These are phyloP conservation scores for Pecten maximus DNA, from an alignment of 2,888 invertebrate genomes.

Conservation along the genomic window DNA sequence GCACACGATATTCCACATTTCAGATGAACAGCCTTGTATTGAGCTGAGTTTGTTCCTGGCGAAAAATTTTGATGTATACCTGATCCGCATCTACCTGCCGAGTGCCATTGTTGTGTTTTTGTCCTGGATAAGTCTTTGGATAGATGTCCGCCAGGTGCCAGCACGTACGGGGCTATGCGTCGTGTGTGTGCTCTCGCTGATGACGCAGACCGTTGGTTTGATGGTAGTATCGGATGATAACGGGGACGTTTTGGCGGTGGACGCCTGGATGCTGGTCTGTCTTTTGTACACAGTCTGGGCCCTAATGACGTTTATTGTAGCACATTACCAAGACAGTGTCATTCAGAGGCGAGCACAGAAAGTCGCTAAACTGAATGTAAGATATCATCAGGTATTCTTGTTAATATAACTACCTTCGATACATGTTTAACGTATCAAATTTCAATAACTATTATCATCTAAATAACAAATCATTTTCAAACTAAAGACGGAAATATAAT, in stretches of 20 bases:
- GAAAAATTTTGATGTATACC: constrained; percentile 38
- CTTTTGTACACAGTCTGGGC: constrained; percentile 41
- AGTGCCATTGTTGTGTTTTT: constrained; percentile 44
- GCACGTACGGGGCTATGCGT: constrained; percentile 48
- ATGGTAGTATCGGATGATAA: constrained; percentile 28
- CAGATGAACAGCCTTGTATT: constrained; percentile 45
- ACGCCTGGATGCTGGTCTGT: constrained; percentile 45
- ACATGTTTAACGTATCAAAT: too few species aligned
- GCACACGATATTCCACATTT: background rate
- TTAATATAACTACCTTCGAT: too few species aligned
- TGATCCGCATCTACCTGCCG: constrained; percentile 46
- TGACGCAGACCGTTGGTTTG: constrained; percentile 45
- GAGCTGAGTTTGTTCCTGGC: constrained; percentile 22
- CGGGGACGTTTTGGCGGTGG: constrained; percentile 43
- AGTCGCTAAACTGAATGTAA: background rate
- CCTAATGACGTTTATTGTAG: constrained; percentile 40
- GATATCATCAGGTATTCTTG: background rate
- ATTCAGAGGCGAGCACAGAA: constrained; percentile 33
- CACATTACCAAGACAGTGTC: constrained; percentile 43
- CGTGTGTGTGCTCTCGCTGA: constrained; percentile 44
- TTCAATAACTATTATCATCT: too few species aligned
- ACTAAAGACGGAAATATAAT: too few species aligned
- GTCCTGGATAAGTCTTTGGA: constrained; percentile 49
- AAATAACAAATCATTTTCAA: too few species aligned
- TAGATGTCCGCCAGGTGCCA: constrained; percentile 46